Conservation (phyloP, 2,797 vertebrate genomes). For the Tauraco hartlaubi region DNA sequence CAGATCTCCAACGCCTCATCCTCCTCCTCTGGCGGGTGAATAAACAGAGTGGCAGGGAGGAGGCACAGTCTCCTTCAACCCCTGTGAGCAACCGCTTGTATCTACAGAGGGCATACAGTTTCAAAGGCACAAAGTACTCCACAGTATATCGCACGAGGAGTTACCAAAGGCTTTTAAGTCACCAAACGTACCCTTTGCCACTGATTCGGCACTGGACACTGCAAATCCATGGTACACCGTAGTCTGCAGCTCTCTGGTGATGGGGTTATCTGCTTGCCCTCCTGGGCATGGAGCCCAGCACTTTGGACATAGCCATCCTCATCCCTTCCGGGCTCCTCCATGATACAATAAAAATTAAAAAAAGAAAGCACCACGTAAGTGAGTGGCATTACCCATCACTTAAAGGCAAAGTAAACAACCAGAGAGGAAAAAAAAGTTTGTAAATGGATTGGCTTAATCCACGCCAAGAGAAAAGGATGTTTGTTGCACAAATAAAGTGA, state of each 20-base stretch:
- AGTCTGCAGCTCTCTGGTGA: background rate
- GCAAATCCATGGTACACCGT: background rate
- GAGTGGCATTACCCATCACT: background rate
- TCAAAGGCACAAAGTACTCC: background rate
- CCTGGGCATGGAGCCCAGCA: background rate
- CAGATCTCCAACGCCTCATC: background rate
- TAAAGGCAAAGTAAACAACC: constrained; percentile 35
- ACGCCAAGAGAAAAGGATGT: constrained; percentile 37
- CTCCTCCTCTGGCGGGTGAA: background rate
- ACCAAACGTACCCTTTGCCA: background rate
- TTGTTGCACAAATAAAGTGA: constrained; percentile 62
- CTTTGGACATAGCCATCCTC: background rate
- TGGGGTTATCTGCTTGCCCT: background rate
- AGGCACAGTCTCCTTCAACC: background rate
- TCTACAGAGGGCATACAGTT: background rate
- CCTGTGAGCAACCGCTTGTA: fast-evolving
- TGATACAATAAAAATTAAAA: background rate
- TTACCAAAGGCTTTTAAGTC: background rate
- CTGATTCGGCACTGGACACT: background rate
- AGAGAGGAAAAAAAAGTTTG: background rate
- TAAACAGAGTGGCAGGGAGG: background rate
- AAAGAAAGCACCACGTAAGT: background rate
- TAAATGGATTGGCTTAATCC: background rate
- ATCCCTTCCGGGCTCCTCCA: background rate
- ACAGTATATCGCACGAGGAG: background rate